Evolutionary conservation across 2,888 invertebrate genomes (phyloP).

Genomic region (Arctia plantaginis): DNA sequence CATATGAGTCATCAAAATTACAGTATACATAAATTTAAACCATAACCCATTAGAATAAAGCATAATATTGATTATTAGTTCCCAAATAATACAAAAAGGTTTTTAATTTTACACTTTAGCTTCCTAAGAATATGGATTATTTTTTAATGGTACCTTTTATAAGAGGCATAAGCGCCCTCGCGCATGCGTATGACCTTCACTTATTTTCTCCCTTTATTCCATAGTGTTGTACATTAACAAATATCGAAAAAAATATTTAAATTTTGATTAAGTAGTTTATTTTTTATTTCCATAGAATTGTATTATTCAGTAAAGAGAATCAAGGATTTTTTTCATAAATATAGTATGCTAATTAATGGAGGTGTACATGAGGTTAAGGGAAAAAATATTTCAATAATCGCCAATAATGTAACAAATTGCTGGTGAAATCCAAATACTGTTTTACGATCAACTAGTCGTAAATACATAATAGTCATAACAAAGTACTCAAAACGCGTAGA

Average conservation of each 20-base stretch:
- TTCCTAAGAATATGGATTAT: accelerated
- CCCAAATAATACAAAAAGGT: neutral
- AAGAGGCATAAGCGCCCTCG: constrained; percentile 23
- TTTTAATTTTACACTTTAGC: constrained; percentile 4
- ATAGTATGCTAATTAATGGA: neutral
- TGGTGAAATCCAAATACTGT: no score
- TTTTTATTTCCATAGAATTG: neutral
- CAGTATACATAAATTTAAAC: constrained; percentile 8
- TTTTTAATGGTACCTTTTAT: constrained; percentile 10
- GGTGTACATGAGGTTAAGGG: no score
- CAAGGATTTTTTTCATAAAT: neutral
- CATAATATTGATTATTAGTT: neutral
- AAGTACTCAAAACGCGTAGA: no score
- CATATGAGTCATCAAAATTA: constrained; percentile 20
- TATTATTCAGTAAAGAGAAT: neutral
- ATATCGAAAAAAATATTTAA: constrained; percentile 8
- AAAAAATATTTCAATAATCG: no score
- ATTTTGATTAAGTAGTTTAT: neutral
- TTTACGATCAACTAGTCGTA: no score
- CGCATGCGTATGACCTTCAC: constrained; percentile 42
- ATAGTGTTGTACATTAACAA: constrained; percentile 32
- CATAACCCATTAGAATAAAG: accelerated
- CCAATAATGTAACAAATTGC: no score
- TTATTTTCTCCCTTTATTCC: constrained; percentile 29
- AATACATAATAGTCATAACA: no score